Base-by-base conservation (phyloP, 2,113 vertebrate genomes). In the Misgurnus mizolepis region DNA sequence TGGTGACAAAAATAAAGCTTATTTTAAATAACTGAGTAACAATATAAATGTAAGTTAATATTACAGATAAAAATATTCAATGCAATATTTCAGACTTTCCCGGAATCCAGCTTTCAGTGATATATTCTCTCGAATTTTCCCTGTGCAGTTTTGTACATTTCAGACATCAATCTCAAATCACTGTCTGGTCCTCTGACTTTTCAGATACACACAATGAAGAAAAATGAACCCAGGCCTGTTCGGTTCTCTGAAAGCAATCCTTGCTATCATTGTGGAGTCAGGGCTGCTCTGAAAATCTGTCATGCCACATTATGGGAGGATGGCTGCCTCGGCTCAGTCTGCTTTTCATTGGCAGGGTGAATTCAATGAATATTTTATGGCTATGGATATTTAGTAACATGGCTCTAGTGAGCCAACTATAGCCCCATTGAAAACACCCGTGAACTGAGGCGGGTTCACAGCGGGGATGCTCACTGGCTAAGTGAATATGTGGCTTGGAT, bases 311-410 rank as follows among this genome's bases (percentile, higher is more conserved):
- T 68, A 81, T 11, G 34, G 64, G 41, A 72, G 60, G 70, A 74
- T 17, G 47, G 50, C 50, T 61, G 41, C 41, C 79, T 81, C 18
- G 41, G 45, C 70, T 67, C 69, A 34, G 49, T 80, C 70, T 75
- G 71, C 72, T 75, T 56, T 81, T 75, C 71, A 81, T 65, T 75
- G 79, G 53, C 34, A 75, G 17, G 64, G 71, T 68, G 72, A 81
- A 75, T 81, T 81, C 71, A 75, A 81, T 81, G 79, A 81, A 81
- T 81, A 81, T 81, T 81, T 81, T 74, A 81, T 75, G 71, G 71
- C 41, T 68, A 66, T 75, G 53, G 79, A 75, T 81, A 81, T 75
- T 81, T 67, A 40, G 70, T 66, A 73, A 80, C 64, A 81, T 61
- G 53, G 50, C 61, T 68, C 17, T 60, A 61, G 64, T 68, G 71